These are phyloP conservation scores for Enteromius unitaeniatus DNA, from an alignment of 2,797 vertebrate species.

Conservation along the genomic window DNA sequence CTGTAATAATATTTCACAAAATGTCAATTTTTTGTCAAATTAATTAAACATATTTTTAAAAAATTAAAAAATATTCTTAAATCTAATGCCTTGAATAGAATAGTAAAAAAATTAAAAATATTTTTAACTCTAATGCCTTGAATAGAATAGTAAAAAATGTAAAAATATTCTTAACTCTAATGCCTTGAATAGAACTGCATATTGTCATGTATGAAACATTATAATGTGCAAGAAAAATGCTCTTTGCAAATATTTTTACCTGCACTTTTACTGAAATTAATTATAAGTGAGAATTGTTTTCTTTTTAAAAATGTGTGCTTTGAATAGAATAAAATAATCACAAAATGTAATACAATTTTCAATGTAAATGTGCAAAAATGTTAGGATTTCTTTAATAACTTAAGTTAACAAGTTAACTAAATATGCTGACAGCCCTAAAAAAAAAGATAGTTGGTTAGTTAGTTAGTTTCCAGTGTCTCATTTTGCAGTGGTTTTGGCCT, in stretches of 20 bases:
- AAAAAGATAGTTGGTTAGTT: no score
- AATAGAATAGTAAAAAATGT: background rate
- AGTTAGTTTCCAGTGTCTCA: background rate
- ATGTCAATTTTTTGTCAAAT: background rate
- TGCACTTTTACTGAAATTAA: background rate
- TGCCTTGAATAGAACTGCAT: background rate
- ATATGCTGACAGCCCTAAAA: no score
- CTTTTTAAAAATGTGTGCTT: background rate
- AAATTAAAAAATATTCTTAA: background rate
- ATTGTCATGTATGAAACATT: background rate
- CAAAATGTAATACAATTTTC: background rate
- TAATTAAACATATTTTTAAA: background rate
- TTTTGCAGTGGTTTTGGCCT: background rate
- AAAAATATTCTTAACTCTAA: background rate
- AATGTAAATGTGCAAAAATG: background rate
- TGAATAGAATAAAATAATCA: background rate
- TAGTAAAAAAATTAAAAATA: no score
- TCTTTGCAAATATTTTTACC: background rate
- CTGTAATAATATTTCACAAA: background rate
- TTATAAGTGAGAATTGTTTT: background rate
- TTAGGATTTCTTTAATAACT: background rate
- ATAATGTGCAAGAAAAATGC: background rate
- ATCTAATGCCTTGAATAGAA: background rate
- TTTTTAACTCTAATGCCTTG: background rate
- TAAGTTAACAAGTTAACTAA: background rate